Evolutionary conservation across 2,888 invertebrate genomes (phyloP).

Genomic region (Saturnia japonica): DNA sequence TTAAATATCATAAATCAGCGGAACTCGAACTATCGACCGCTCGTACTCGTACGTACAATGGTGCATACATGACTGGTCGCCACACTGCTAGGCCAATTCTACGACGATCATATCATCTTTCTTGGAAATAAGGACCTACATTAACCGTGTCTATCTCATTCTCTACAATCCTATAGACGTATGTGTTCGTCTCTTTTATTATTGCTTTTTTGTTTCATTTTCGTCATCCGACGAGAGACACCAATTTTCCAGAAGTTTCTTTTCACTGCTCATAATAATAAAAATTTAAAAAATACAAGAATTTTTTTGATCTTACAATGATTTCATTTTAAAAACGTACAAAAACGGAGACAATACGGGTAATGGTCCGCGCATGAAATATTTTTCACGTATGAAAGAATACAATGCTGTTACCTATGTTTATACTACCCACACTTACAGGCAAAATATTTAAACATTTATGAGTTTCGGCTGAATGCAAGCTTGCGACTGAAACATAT

Average conservation of each 20-base stretch:
- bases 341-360: slow-evolving; percentile 38
- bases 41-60: no score
- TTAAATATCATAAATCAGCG: no score
- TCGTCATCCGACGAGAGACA: background rate
- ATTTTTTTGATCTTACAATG: background rate
- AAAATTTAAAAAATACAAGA: background rate
- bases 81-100: no score
- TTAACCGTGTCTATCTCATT: no score
- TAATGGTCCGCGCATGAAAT: slow-evolving; percentile 45
- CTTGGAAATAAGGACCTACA: no score
- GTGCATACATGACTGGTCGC: no score
- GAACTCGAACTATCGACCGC: no score
- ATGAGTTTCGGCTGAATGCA: slow-evolving; percentile 18
- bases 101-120: no score
- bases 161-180: background rate
- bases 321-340: background rate
- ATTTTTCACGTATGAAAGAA: slow-evolving; percentile 29
- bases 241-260: background rate
- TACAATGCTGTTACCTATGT: slow-evolving; percentile 24
- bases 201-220: no score
- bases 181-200: no score
- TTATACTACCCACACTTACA: slow-evolving; percentile 2
- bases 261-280: background rate
- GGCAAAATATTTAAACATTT: slow-evolving; percentile 34
- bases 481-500: slow-evolving; percentile 16